Evolutionary conservation across 2,797 vertebrate species (phyloP).

Genomic region (Lates japonicus): DNA sequence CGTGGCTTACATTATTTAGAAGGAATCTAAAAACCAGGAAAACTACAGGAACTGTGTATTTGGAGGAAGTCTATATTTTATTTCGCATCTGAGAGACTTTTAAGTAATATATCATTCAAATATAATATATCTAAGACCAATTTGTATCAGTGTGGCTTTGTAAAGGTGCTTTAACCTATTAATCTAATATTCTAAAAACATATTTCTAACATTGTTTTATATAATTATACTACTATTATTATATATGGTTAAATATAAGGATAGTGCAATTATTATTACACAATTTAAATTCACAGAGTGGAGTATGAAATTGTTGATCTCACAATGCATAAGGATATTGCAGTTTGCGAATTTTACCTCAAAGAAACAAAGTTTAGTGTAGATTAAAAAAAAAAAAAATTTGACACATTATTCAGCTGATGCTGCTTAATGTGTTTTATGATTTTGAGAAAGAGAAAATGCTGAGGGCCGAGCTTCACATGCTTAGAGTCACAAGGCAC

Average conservation of each 20-base stretch:
- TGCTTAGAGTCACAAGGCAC: slow-evolving; percentile 24
- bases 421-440: not conserved
- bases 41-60: not conserved
- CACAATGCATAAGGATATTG: not conserved
- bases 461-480: slow-evolving; percentile 9
- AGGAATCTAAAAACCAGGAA: not conserved
- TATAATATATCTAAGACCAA: too few species aligned
- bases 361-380: not conserved
- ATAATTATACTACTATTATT: too few species aligned
- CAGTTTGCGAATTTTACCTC: not conserved
- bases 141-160: too few species aligned
- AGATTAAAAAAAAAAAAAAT: not conserved
- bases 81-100: not conserved
- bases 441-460: slow-evolving; percentile 52
- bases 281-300: not conserved
- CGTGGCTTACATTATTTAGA: not conserved
- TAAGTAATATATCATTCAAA: not conserved
- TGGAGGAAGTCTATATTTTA: not conserved
- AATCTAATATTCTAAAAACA: not conserved
- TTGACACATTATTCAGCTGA: not conserved
- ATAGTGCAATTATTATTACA: not conserved
- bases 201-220: not conserved
- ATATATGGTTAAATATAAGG: not conserved
- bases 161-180: not conserved
- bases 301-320: not conserved